A percentile compares a stretch with the other conserved stretches of the same genome.
phyloP scores from a whole-genome alignment of 2,797 vertebrate genomes.

The Arrhamphus sclerolepis region DNA sequence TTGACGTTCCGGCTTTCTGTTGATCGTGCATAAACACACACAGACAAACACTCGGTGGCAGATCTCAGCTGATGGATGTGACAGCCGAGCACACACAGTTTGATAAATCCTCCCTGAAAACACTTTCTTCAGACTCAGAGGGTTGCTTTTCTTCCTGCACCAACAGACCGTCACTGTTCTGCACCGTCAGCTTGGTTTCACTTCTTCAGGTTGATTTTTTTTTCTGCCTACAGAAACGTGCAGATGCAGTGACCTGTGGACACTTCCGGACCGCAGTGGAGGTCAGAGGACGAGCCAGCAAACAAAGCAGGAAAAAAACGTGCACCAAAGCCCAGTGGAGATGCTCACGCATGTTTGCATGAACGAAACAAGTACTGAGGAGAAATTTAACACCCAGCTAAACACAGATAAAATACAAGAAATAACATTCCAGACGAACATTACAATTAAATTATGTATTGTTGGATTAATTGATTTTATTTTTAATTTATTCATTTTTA shows the following conservation, averaged over 20 bases:
- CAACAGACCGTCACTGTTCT: conserved; percentile 58
- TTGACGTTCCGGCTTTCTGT: conserved; percentile 18
- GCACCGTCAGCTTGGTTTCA: conserved; percentile 30
- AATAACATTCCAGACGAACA: too few species aligned
- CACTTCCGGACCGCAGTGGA: conserved; percentile 28
- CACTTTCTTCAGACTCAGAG: conserved; percentile 6
- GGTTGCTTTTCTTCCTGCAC: conserved; percentile 49
- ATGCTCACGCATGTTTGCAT: too few species aligned
- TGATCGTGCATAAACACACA: not conserved
- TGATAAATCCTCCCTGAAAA: conserved; percentile 22
- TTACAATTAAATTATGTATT: too few species aligned
- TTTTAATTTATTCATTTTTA: too few species aligned
- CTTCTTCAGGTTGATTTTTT: conserved; percentile 17
- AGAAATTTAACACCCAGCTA: too few species aligned
- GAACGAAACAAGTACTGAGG: too few species aligned
- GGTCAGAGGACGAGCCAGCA: conserved; percentile 29
- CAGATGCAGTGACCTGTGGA: conserved; percentile 43
- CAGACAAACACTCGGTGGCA: conserved; percentile 5
- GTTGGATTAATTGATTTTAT: too few species aligned
- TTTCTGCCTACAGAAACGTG: conserved; percentile 44
- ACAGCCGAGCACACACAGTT: conserved; percentile 10
- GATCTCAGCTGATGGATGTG: conserved; percentile 19
- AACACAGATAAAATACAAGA: too few species aligned
- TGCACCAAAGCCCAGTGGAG: not conserved
- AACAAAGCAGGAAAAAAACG: conserved; percentile 2